Evolutionary conservation across 1,140 invertebrate species (phyloP), one percentile per base, ranked within the genome.

Genomic region (Zaprionus tsacasi): DNA sequence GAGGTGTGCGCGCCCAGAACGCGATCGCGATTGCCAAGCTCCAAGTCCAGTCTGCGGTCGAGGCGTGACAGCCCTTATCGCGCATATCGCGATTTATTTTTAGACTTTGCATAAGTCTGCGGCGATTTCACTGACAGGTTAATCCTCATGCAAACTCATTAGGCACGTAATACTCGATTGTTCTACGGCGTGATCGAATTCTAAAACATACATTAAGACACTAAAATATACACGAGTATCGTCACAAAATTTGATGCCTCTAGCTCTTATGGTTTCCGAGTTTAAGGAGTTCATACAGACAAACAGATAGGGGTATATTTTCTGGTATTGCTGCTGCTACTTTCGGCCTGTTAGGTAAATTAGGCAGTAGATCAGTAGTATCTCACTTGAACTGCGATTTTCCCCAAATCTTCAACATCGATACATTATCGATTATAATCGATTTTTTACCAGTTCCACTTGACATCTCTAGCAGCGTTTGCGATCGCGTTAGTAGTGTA

Each of bases 91-190:
- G 45, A 25, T 50, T 74, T 87, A 82, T 88, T 73, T 76, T 80
- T 72, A 74, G 70, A 69, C 73, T 38, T 33, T 8, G 57, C 45
- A 45, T 43, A 64, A 82, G 83, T 79, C 82, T 87, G 36, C 58
- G 76, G 52, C 35, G 10, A 52, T 11, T 64, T 33, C 43, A 35
- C 45, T 86, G 82, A 82, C 76, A 81, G 79, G 72, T 88, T 87
- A 87, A 87, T 88, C 79, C 79, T 1, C 50, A 45, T 82, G 65
- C 71, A 61, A 74, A 76, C 68, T 81, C 82, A 70, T 82, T 86
- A 79, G 61, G 65, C 57, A 70, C 45, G 27, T 10, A 13, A 11
- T 25, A 35, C 10, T 11, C 11, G 3, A n/a, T 30, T 30, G 27
- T 2, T 30, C 3, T 30, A 6, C 27, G 27, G 27, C 27, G 27